These are phyloP conservation scores for Dysdera silvatica DNA, from an alignment of 1,140 invertebrate genomes.

Conservation along the genomic window DNA sequence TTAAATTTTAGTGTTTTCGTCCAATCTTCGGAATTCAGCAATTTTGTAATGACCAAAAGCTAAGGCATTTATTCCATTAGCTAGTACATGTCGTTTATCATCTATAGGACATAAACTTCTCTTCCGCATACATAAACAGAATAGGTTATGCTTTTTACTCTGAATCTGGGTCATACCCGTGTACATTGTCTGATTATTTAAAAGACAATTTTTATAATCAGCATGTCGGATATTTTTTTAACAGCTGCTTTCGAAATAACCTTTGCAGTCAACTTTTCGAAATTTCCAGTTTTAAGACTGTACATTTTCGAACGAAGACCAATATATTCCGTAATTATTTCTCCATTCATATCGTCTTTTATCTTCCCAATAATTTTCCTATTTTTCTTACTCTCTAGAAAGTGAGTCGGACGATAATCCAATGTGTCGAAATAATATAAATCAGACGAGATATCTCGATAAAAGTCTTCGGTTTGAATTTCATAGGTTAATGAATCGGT, in stretches of 20 bases:
- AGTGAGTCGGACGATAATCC: slow-evolving; percentile 6
- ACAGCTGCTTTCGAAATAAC: neutral
- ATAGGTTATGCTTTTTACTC: no score
- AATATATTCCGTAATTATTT: neutral
- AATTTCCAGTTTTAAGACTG: neutral
- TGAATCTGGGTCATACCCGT: no score
- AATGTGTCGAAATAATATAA: slow-evolving; percentile 1
- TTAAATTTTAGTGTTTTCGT: no score
- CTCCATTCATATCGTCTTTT: slow-evolving; percentile 13
- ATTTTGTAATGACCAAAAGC: no score
- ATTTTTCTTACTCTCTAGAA: neutral
- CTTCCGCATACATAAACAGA: no score
- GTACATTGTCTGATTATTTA: no score
- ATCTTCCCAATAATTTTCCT: slow-evolving; percentile 9
- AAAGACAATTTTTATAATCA: no score
- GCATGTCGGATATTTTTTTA: neutral
- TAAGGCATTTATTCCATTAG: no score
- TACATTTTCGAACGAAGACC: slow-evolving; percentile 16
- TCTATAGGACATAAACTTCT: no score
- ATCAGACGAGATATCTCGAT: neutral
- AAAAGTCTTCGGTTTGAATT: neutral
- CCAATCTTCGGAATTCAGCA: no score
- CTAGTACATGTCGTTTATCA: no score
- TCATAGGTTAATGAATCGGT: slow-evolving; percentile 11
- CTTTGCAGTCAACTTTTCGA: slow-evolving; percentile 1